Evolutionary conservation across 2,888 invertebrate genomes (phyloP).

Genomic region (Slavum lentiscoides): DNA sequence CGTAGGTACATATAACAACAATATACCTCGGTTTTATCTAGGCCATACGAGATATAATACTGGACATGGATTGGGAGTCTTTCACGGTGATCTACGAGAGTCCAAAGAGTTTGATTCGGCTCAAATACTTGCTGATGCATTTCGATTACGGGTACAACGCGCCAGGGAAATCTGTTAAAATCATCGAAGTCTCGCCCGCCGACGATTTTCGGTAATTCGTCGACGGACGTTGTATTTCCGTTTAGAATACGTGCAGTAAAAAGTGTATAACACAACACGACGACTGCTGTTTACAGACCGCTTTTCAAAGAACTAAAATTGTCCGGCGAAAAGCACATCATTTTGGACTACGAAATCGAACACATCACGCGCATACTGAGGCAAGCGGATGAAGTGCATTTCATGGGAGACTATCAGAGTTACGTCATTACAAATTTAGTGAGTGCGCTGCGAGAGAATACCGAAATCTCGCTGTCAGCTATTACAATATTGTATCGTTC

Average conservation of each 20-base stretch:
- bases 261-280: no score
- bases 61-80: constrained; percentile 77
- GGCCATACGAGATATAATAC: constrained; percentile 72
- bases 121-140: constrained; percentile 71
- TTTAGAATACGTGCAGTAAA: no score
- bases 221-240: neutral
- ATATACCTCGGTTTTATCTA: constrained; percentile 57
- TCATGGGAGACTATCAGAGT: constrained; percentile 78
- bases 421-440: constrained; percentile 77
- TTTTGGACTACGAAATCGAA: constrained; percentile 73
- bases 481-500: neutral
- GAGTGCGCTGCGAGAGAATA: constrained; percentile 56
- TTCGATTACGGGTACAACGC: constrained; percentile 25
- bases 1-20: neutral
- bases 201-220: constrained; percentile 69
- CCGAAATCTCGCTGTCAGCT: no score
- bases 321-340: constrained; percentile 70
- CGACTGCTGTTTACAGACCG: constrained; percentile 60
- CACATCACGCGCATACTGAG: constrained; percentile 69
- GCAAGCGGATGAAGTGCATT: constrained; percentile 83
- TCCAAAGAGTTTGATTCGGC: constrained; percentile 71
- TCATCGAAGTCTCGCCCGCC: constrained; percentile 64
- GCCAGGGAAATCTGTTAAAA: constrained; percentile 64
- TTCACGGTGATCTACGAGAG: constrained; percentile 89
- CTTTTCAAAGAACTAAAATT: constrained; percentile 72